phyloP scores from a whole-genome alignment of 1,140 invertebrate genomes.

The Carposina sasakii region DNA sequence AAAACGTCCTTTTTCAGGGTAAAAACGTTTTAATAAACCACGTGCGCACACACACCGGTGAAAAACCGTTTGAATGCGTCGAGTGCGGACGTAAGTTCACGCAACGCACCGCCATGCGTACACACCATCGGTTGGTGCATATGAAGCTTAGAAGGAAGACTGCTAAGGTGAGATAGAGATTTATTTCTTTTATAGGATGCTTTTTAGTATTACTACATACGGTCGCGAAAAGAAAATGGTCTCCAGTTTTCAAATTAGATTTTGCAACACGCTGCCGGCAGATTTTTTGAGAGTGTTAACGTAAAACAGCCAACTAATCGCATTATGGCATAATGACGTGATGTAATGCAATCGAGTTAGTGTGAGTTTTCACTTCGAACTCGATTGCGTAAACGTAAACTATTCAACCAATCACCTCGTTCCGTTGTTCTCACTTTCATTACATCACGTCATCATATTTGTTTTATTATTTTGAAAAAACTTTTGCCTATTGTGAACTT shows the following conservation, averaged over 20 bases:
- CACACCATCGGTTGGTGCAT: not conserved
- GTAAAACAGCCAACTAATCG: not conserved
- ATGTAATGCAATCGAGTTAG: no score
- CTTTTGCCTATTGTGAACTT: no score
- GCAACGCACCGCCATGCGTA: constrained; percentile 5
- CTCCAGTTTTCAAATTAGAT: not conserved
- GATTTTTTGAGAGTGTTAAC: not conserved
- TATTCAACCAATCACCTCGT: no score
- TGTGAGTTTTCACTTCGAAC: no score
- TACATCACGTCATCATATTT: no score
- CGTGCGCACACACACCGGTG: constrained; percentile 72
- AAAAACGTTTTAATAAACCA: constrained; percentile 74
- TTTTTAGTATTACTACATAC: not conserved
- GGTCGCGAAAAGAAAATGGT: not conserved
- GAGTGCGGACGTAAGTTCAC: constrained; percentile 14
- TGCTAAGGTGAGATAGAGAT: not conserved
- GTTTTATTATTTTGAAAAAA: no score
- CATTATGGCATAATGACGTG: not conserved
- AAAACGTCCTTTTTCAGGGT: constrained; percentile 21
- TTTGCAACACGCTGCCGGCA: not conserved
- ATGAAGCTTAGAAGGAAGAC: not conserved
- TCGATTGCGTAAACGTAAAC: no score
- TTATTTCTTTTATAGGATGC: not conserved
- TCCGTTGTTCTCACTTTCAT: no score
- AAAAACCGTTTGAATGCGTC: constrained; percentile 5